Evolutionary conservation across 2,797 vertebrate species (phyloP).

Genomic region (Ataeniobius toweri): DNA sequence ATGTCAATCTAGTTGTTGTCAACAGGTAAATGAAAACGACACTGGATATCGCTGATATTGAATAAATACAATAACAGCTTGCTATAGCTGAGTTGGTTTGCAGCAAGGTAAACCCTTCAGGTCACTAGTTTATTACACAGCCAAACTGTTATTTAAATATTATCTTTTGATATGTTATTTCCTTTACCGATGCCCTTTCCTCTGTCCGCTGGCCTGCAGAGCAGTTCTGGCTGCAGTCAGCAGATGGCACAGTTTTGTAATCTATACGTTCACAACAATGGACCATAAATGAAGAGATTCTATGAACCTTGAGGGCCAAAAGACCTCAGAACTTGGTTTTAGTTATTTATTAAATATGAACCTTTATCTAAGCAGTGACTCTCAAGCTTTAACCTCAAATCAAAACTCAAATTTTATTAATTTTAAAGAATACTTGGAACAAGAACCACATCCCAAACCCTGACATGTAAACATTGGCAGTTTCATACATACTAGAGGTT

Average conservation of each 20-base stretch:
- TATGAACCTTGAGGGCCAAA: neutral
- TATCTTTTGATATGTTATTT: neutral
- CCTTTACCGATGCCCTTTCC: neutral
- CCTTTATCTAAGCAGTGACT: neutral
- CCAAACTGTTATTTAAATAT: neutral
- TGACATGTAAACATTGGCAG: neutral
- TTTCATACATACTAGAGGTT: neutral
- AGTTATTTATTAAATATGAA: neutral
- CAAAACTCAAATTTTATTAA: neutral
- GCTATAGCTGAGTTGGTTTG: neutral
- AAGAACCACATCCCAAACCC: neutral
- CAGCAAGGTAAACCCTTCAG: neutral
- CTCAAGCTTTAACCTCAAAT: neutral
- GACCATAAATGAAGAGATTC: neutral
- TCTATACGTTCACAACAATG: neutral
- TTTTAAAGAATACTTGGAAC: neutral
- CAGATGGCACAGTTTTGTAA: neutral
- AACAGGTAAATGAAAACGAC: neutral
- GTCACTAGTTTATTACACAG: neutral
- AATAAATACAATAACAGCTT: neutral
- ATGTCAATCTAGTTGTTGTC: neutral
- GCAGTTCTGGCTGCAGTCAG: neutral
- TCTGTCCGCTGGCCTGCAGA: too few relatives aligned
- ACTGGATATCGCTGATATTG: neutral
- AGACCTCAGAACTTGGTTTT: neutral